Evolutionary conservation across 1,140 invertebrate genomes (phyloP).

Genomic region (Drosophila burlai): DNA sequence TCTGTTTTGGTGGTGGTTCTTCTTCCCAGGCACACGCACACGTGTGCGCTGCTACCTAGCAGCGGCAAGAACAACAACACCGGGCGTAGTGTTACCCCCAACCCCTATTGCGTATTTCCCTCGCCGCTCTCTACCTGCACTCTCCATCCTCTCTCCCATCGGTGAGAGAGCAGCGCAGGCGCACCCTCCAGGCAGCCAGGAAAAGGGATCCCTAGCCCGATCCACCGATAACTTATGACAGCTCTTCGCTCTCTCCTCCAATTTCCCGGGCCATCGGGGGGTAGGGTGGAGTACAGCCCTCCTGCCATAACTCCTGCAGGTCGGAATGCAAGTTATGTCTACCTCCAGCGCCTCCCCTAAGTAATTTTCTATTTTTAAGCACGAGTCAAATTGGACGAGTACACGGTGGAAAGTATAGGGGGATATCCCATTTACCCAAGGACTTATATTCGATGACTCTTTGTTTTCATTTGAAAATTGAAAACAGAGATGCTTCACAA

Average conservation of each 20-base stretch:
- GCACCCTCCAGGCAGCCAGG: constrained; percentile 42
- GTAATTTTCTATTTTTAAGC: constrained; percentile 70
- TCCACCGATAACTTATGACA: constrained; percentile 76
- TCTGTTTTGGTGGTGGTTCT: constrained; percentile 76
- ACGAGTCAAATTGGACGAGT: constrained; percentile 63
- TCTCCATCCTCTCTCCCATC: background rate
- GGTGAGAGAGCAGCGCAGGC: constrained; percentile 53
- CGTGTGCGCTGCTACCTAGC: constrained; percentile 67
- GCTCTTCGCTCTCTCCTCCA: constrained; percentile 56
- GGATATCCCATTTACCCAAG: background rate
- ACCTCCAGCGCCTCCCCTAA: constrained; percentile 17
- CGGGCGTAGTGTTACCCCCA: constrained; percentile 60
- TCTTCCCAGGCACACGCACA: constrained; percentile 56
- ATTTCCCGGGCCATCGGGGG: constrained; percentile 33
- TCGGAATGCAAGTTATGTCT: constrained; percentile 37
- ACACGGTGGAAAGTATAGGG: background rate
- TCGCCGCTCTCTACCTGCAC: constrained; percentile 37
- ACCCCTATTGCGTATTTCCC: constrained; percentile 82
- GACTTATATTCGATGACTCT: background rate
- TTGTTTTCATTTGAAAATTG: background rate
- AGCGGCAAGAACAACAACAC: constrained; percentile 23
- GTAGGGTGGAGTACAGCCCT: constrained; percentile 33
- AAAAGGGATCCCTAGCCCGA: constrained; percentile 13
- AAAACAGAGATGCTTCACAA: background rate
- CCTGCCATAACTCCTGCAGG: constrained; percentile 65